Percentiles rank a stretch among this genome's conserved stretches.
Conservation (phyloP, 1,140 invertebrate species). For the Polypedilum pembai region DNA sequence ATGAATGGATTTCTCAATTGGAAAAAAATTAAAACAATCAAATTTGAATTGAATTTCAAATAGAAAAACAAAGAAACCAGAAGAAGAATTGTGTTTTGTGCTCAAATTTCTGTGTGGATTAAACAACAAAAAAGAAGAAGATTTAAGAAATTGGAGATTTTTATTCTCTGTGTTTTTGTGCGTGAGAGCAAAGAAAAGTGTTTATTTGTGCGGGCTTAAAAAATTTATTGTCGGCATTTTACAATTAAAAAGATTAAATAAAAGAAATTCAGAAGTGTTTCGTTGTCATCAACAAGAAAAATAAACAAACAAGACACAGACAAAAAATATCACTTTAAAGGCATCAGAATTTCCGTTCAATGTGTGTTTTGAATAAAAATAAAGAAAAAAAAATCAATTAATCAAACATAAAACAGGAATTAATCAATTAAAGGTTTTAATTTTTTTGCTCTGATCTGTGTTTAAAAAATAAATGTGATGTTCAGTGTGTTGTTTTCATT, state of each 20-base stretch:
- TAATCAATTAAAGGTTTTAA: not conserved
- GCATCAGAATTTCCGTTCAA: constrained; percentile 9
- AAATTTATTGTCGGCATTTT: no score
- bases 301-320: not conserved
- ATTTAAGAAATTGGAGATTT: not conserved
- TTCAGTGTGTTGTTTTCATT: not conserved
- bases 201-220: not conserved
- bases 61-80: not conserved
- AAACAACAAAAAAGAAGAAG: not conserved
- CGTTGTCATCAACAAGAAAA: not conserved
- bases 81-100: not conserved
- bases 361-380: not conserved
- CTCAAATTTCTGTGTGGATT: not conserved
- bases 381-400: not conserved
- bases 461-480: not conserved
- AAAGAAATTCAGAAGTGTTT: not conserved
- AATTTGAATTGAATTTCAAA: constrained; percentile 3
- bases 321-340: constrained; percentile 9
- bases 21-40: not conserved
- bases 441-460: not conserved
- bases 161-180: not conserved
- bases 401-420: not conserved
- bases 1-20: not conserved
- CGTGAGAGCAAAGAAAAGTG: not conserved
- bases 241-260: not conserved